Evolutionary conservation across 1,140 invertebrate genomes (phyloP).

Genomic region (Calycopis cecrops): DNA sequence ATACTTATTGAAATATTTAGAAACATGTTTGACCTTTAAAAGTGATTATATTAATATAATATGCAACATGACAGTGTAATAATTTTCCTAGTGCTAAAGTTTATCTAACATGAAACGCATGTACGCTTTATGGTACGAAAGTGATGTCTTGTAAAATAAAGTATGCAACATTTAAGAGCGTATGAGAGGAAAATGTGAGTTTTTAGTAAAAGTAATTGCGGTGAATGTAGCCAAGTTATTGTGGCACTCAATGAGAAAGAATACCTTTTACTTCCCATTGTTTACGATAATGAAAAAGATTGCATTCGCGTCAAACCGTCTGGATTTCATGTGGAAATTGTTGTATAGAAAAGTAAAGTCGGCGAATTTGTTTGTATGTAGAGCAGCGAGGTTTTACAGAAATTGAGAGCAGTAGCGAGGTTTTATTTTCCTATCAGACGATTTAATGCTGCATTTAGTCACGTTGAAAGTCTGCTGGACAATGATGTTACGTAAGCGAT

Average conservation of each 20-base stretch:
- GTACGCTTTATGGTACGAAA: background rate
- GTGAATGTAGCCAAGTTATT: slow-evolving; percentile 21
- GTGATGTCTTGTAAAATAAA: background rate
- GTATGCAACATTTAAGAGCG: background rate
- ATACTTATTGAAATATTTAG: slow-evolving; percentile 1
- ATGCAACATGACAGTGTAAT: background rate
- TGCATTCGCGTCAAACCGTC: background rate
- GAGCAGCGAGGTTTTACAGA: too few species aligned
- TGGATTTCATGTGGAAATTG: slow-evolving; percentile 1
- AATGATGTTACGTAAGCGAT: slow-evolving; percentile 50
- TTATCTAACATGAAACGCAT: background rate
- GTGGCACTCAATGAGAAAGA: slow-evolving; percentile 21
- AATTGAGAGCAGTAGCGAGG: background rate
- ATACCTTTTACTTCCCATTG: slow-evolving; percentile 27
- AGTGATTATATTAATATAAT: background rate
- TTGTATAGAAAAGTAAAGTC: background rate
- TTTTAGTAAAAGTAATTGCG: slow-evolving; percentile 27
- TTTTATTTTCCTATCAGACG: background rate
- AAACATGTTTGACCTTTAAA: slow-evolving; percentile 3
- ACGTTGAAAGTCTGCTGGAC: slow-evolving; percentile 17
- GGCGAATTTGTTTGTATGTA: too few species aligned
- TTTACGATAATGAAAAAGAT: slow-evolving; percentile 16
- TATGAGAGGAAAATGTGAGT: slow-evolving; percentile 20
- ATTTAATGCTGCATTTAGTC: slow-evolving; percentile 1
- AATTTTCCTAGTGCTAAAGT: background rate